These are phyloP conservation scores for Fistularia tabacaria DNA, from an alignment of 2,797 vertebrate genomes.

Conservation along the genomic window DNA sequence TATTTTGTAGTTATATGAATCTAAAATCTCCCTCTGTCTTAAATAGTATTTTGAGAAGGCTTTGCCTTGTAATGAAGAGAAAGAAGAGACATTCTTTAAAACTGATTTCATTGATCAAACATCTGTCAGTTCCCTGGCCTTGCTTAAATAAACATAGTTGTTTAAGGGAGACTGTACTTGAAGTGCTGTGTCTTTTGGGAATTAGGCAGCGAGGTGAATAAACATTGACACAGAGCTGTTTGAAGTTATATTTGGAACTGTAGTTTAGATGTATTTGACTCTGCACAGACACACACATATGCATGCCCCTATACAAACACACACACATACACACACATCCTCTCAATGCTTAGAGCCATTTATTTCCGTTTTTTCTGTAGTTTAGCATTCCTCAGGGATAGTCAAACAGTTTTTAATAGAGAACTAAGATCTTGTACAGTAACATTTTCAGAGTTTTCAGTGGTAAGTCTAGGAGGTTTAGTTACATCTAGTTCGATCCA, in stretches of 20 bases:
- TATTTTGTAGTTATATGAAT: no score
- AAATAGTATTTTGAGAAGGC: conserved; percentile 1
- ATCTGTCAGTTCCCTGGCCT: conserved; percentile 45
- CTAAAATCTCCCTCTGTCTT: no score
- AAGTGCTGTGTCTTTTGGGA: conserved; percentile 47
- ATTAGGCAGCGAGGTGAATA: conserved; percentile 60
- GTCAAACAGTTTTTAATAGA: conserved; percentile 30
- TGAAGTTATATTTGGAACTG: conserved; percentile 67
- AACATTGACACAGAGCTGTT: conserved; percentile 58
- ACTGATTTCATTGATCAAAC: conserved; percentile 42
- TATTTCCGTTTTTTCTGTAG: conserved; percentile 54
- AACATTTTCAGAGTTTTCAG: conserved; percentile 24
- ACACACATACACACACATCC: conserved; percentile 3
- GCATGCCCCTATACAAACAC: conserved; percentile 1
- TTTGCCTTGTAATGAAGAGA: conserved; percentile 9
- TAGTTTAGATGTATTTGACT: conserved; percentile 43
- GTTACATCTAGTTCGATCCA: conserved; percentile 12
- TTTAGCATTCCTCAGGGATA: conserved; percentile 39
- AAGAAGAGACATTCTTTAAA: neutral
- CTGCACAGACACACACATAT: neutral
- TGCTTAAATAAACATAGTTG: conserved; percentile 40
- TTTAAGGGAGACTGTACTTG: conserved; percentile 52
- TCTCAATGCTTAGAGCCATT: conserved; percentile 48
- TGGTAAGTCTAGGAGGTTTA: no score
- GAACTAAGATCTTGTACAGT: conserved; percentile 28